phyloP scores from a whole-genome alignment of 2,888 invertebrate genomes.

The Periphyllus acericola region DNA sequence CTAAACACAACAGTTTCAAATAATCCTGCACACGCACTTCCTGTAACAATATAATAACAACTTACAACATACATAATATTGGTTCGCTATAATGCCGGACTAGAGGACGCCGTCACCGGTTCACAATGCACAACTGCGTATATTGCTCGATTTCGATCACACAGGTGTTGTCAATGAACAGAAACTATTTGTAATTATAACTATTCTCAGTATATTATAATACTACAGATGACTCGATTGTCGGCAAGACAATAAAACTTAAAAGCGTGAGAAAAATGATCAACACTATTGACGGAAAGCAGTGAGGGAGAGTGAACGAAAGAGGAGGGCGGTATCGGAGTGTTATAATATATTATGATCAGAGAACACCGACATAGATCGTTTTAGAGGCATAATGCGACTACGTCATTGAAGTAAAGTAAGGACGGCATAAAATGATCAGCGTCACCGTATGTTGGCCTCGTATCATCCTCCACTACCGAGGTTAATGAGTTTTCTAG shows the following conservation, averaged over 20 bases:
- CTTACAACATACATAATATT: neutral
- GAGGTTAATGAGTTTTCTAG: conserved; percentile 60
- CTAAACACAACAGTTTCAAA: neutral
- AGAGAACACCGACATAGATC: neutral
- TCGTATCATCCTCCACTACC: neutral
- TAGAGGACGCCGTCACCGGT: neutral
- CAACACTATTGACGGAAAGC: neutral
- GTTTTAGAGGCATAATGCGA: neutral
- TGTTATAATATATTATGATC: too few relatives aligned
- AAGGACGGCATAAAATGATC: neutral
- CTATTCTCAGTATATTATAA: neutral
- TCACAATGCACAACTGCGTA: neutral
- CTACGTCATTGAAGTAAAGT: neutral
- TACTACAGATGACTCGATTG: neutral
- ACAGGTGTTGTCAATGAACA: neutral
- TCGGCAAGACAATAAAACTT: neutral
- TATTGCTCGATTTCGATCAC: neutral
- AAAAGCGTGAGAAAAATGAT: neutral
- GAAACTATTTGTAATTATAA: neutral
- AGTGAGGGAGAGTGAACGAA: neutral
- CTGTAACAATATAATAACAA: conserved; percentile 24
- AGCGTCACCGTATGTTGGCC: neutral
- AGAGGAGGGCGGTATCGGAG: neutral
- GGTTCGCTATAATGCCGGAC: neutral
- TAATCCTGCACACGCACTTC: conserved; percentile 46